These are phyloP conservation scores for Anthoptus insignis DNA, from an alignment of 2,888 invertebrate genomes.

Conservation along the genomic window DNA sequence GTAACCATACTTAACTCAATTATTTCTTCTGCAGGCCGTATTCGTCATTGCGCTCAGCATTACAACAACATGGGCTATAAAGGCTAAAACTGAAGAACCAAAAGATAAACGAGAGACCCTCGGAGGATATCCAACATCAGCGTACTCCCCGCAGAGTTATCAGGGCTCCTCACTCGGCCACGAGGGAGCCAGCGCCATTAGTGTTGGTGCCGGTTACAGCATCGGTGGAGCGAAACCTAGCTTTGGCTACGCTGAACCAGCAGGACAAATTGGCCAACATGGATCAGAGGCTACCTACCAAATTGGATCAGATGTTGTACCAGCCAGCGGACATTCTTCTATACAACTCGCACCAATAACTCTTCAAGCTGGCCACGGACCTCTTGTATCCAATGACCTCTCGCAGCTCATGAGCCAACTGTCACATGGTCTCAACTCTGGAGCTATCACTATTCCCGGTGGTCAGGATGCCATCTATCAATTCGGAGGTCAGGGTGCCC, in stretches of 20 bases:
- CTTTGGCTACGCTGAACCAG: constrained; percentile 58
- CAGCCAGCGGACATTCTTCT: constrained; percentile 65
- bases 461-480: constrained; percentile 66
- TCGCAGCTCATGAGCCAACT: constrained; percentile 78
- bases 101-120: constrained; percentile 79
- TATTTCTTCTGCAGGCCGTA: constrained; percentile 69
- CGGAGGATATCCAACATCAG: constrained; percentile 62
- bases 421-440: constrained; percentile 70
- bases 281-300: constrained; percentile 64
- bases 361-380: constrained; percentile 67
- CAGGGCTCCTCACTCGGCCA: constrained; percentile 61
- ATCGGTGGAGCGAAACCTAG: constrained; percentile 76
- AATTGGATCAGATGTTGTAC: constrained; percentile 62
- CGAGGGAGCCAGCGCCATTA: constrained; percentile 76
- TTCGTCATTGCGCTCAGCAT: constrained; percentile 72
- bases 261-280: constrained; percentile 50
- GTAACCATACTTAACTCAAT: constrained; percentile 41
- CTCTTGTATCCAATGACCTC: constrained; percentile 65
- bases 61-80: constrained; percentile 70
- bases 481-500: constrained; percentile 59
- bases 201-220: constrained; percentile 81
- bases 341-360: constrained; percentile 75
- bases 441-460: constrained; percentile 66
- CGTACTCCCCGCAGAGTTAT: constrained; percentile 55
- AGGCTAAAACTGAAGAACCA: constrained; percentile 66